phyloP scores from a whole-genome alignment of 2,113 vertebrate species.

The Nibea albiflora region DNA sequence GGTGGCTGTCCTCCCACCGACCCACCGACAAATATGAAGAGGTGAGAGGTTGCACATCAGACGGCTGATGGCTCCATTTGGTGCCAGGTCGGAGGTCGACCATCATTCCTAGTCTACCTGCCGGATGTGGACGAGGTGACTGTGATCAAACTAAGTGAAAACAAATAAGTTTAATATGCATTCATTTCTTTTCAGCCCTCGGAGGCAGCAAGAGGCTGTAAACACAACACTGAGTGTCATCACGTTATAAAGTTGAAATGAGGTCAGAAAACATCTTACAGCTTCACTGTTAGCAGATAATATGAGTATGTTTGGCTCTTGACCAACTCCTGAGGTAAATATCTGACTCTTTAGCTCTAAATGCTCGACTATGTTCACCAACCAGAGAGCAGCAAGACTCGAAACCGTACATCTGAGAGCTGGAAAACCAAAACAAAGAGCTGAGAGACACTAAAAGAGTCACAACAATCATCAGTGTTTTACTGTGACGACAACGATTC shows the following conservation, averaged over 20 bases:
- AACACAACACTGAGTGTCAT: not conserved
- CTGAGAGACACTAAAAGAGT: not conserved
- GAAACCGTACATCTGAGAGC: not conserved
- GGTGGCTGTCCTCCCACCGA: conserved; percentile 78
- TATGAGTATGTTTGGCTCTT: not conserved
- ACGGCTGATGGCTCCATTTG: conserved; percentile 33
- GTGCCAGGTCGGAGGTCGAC: conserved; percentile 33
- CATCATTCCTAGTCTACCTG: not conserved
- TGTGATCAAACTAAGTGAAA: not conserved
- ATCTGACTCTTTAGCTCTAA: not conserved
- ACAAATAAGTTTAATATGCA: not conserved
- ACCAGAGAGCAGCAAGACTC: not conserved
- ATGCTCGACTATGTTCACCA: not conserved
- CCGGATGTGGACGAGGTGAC: not conserved
- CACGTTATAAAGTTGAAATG: not conserved
- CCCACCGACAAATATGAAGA: conserved; percentile 56
- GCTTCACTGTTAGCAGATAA: not conserved
- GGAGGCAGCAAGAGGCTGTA: not conserved
- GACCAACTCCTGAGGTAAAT: not conserved
- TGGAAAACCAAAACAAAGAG: not conserved
- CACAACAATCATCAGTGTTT: not conserved
- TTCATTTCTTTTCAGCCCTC: not conserved
- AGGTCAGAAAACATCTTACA: not conserved
- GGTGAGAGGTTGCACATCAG: conserved; percentile 41
- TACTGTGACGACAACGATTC: no score